Evolutionary conservation across 1,140 invertebrate genomes (phyloP).

Genomic region (honey bee (Apis mellifera)): DNA sequence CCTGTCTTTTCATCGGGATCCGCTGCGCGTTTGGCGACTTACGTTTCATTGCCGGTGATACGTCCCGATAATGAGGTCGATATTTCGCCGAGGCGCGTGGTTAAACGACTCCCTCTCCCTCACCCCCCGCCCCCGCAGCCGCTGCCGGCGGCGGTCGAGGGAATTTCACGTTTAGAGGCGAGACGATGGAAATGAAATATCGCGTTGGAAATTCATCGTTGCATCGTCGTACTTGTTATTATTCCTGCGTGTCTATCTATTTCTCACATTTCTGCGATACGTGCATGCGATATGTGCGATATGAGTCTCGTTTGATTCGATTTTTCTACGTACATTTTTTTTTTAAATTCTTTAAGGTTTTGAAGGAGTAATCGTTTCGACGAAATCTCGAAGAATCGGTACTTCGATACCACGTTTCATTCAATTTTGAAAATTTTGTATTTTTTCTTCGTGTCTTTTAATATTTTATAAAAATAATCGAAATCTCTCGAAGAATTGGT

Average conservation of each 20-base stretch:
- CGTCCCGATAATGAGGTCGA: constrained; percentile 48
- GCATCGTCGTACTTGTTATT: neutral
- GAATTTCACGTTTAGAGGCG: constrained; percentile 27
- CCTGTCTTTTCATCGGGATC: constrained; percentile 47
- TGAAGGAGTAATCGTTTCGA: no score
- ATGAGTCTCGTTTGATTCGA: no score
- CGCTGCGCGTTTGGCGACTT: constrained; percentile 50
- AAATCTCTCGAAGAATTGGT: no score
- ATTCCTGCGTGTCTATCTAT: neutral
- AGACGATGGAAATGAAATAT: neutral
- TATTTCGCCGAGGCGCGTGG: constrained; percentile 12
- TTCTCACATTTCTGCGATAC: neutral
- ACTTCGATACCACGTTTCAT: no score
- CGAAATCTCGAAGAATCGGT: no score
- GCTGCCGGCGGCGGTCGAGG: neutral
- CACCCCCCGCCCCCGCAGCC: no score
- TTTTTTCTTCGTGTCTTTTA: no score
- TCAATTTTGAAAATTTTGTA: no score
- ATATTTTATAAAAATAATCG: no score
- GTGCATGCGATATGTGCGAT: no score
- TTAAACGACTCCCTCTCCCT: constrained; percentile 33
- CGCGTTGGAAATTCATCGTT: neutral
- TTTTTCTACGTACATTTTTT: no score
- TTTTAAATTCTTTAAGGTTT: no score
- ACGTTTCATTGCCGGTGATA: constrained; percentile 38